phyloP scores from a whole-genome alignment of 2,113 vertebrate genomes.

The Cyanoramphus novaezelandiae region DNA sequence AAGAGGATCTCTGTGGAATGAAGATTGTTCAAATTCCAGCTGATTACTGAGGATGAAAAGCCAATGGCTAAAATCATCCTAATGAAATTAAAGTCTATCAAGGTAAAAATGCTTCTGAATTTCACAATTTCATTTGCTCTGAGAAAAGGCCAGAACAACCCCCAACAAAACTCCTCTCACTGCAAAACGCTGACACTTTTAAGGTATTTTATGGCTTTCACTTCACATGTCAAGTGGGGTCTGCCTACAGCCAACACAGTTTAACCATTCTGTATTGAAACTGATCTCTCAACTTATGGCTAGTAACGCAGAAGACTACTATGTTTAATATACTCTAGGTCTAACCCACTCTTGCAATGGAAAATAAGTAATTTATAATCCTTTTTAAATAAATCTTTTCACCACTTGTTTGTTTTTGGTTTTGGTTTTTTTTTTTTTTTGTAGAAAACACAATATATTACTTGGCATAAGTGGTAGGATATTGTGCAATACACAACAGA shows the following conservation, averaged over 20 bases:
- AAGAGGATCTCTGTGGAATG: not conserved
- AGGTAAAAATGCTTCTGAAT: slow-evolving; percentile 13
- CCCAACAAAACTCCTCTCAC: not conserved
- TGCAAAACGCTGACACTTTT: not conserved
- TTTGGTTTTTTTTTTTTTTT: not conserved
- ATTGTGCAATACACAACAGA: slow-evolving; percentile 42
- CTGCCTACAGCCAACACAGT: not conserved
- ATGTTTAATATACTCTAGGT: not conserved
- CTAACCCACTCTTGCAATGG: not conserved
- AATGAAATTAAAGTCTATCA: not conserved
- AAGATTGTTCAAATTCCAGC: not conserved
- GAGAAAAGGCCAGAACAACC: not conserved
- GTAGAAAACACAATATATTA: not conserved
- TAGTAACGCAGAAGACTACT: not conserved
- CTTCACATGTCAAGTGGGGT: not conserved
- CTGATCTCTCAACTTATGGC: not conserved
- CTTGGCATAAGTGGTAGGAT: not conserved
- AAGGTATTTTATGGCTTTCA: not conserved
- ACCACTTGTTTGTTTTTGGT: not conserved
- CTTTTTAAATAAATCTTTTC: slow-evolving; percentile 5
- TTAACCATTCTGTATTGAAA: not conserved
- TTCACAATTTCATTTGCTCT: not conserved
- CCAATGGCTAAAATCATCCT: not conserved
- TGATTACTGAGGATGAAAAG: not conserved
- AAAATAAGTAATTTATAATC: not conserved